These are phyloP conservation scores for Bombus sylvicola DNA, from an alignment of 1,140 invertebrate genomes.

Conservation along the genomic window DNA sequence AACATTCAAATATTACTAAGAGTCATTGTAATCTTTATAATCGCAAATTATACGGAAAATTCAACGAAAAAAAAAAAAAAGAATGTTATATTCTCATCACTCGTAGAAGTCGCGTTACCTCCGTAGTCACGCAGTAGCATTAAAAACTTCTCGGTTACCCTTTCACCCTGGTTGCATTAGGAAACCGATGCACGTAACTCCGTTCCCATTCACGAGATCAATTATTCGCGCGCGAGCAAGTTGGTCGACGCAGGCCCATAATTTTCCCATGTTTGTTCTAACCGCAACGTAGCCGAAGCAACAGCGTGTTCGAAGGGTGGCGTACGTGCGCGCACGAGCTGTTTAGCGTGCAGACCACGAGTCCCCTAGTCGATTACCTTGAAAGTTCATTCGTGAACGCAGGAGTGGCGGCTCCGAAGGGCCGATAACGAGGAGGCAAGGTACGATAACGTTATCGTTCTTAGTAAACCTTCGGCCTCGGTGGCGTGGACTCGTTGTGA, in stretches of 20 bases:
- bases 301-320: slow-evolving; percentile 51
- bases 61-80: background rate
- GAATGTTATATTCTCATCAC: background rate
- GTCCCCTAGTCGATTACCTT: slow-evolving; percentile 61
- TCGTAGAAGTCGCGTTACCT: background rate
- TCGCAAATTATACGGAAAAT: background rate
- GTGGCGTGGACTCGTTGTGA: slow-evolving; percentile 23
- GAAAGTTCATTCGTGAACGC: slow-evolving; percentile 56
- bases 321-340: background rate
- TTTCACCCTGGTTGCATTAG: background rate
- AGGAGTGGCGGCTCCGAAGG: slow-evolving; percentile 25
- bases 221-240: slow-evolving; percentile 55
- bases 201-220: slow-evolving; percentile 43
- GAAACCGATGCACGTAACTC: slow-evolving; percentile 39
- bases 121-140: background rate
- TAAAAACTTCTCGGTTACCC: slow-evolving; percentile 13
- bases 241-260: slow-evolving; percentile 37
- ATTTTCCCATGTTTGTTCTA: slow-evolving; percentile 58
- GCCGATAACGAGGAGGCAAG: slow-evolving; percentile 59
- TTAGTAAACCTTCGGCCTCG: slow-evolving; percentile 34
- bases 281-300: slow-evolving; percentile 48
- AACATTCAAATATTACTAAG: too few relatives aligned
- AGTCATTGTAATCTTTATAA: too few relatives aligned
- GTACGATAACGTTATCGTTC: slow-evolving; percentile 64
- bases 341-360: slow-evolving; percentile 60